Conservation (phyloP, 53 echinoderm and acorn worm genomes). For the Arbacia lixula region DNA sequence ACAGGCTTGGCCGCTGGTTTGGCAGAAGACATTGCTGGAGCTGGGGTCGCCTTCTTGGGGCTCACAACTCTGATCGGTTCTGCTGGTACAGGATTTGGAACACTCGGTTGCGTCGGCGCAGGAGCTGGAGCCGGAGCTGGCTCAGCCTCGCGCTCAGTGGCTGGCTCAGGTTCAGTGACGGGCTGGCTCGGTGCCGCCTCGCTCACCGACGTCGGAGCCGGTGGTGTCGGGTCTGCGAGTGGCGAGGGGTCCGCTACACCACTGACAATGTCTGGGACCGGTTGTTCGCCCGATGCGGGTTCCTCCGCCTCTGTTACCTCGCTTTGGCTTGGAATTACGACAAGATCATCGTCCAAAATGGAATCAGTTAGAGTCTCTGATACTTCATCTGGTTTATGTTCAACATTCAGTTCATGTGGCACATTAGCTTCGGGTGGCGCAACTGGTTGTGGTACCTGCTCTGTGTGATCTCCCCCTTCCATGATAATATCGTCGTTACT, state of each 20-base stretch:
- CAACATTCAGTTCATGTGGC: not conserved
- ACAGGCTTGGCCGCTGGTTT: not conserved
- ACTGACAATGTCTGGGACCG: not conserved
- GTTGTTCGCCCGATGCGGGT: not conserved
- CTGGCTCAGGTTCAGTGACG: not conserved
- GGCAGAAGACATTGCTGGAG: no score
- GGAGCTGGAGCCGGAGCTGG: not conserved
- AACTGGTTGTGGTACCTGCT: constrained; percentile 11
- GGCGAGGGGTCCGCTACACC: no score
- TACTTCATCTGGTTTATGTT: not conserved
- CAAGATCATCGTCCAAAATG: constrained; percentile 35
- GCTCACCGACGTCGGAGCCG: not conserved
- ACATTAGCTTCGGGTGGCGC: not conserved
- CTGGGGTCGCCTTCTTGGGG: not conserved
- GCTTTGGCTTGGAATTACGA: constrained; percentile 11
- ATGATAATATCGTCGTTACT: not conserved
- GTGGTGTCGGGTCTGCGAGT: no score
- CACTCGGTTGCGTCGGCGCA: not conserved
- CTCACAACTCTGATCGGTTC: not conserved
- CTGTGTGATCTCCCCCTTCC: constrained; percentile 27
- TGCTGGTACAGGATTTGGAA: constrained; percentile 5
- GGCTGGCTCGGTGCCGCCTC: not conserved
- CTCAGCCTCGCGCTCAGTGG: not conserved
- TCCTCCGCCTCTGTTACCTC: not conserved
- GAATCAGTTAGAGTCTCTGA: not conserved